These are phyloP conservation scores for Tylochromis polylepis DNA, from an alignment of 2,113 vertebrate species.

Conservation along the genomic window DNA sequence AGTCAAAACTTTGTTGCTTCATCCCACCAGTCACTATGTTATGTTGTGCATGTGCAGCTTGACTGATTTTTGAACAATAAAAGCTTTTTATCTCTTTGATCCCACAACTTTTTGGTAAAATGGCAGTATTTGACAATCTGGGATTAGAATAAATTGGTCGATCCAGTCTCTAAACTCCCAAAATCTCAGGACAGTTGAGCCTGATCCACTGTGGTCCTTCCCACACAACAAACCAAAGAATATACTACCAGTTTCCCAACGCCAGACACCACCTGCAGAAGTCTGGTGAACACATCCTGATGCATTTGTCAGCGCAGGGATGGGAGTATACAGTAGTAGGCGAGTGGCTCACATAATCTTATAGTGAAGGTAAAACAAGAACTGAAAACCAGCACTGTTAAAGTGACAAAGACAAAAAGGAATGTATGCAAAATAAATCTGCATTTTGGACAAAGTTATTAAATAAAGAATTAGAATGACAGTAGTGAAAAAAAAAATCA, in stretches of 20 bases:
- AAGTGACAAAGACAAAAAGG: not conserved
- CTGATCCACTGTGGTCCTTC: not conserved
- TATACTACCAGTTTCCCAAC: not conserved
- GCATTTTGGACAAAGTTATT: not conserved
- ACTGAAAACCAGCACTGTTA: not conserved
- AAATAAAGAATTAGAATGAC: not conserved
- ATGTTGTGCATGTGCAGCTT: not conserved
- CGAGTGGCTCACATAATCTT: not conserved
- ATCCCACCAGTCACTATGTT: not conserved
- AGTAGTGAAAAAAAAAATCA: not conserved
- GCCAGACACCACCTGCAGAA: not conserved
- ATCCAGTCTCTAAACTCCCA: not conserved
- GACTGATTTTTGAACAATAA: not conserved
- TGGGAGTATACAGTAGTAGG: not conserved
- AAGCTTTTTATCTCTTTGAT: not conserved
- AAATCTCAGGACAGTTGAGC: not conserved
- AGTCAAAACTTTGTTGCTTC: not conserved
- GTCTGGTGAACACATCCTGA: not conserved
- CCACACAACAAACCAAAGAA: not conserved
- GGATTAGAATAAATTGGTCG: not conserved
- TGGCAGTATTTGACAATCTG: not conserved
- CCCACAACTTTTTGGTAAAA: not conserved
- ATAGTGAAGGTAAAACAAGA: not conserved
- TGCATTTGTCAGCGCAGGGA: not conserved
- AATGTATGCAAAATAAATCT: not conserved